phyloP scores from a whole-genome alignment of 2,888 invertebrate species.

The Parnassius mnemosyne region DNA sequence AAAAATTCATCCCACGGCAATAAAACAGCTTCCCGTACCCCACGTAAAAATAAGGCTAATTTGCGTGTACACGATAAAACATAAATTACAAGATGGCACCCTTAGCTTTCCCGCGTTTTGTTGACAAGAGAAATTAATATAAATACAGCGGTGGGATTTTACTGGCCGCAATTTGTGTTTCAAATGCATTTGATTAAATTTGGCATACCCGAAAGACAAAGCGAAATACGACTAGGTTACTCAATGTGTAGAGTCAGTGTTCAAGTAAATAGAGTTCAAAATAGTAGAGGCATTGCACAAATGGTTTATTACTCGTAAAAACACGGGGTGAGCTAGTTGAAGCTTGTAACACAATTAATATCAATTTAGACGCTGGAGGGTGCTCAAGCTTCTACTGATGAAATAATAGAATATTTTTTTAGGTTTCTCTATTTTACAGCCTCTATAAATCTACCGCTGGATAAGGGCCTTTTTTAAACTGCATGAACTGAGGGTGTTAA shows the following conservation, averaged over 20 bases:
- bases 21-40: conserved; percentile 24
- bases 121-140: conserved; percentile 65
- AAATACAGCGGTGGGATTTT: conserved; percentile 62
- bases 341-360: conserved; percentile 75
- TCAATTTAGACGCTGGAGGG: conserved; percentile 66
- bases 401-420: conserved; percentile 32
- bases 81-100: conserved; percentile 44
- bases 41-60: conserved; percentile 31
- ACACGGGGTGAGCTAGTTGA: conserved; percentile 66
- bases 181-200: conserved; percentile 65
- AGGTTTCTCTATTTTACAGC: not conserved
- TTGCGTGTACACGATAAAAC: conserved; percentile 31
- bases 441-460: no score
- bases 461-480: no score
- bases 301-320: conserved; percentile 73
- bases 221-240: conserved; percentile 31
- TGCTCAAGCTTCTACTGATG: conserved; percentile 41
- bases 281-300: conserved; percentile 36
- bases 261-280: conserved; percentile 35
- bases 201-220: conserved; percentile 48
- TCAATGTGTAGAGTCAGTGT: conserved; percentile 28
- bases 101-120: conserved; percentile 61
- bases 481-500: no score
- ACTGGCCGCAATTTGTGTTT: conserved; percentile 66
- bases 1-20: conserved; percentile 28